These are phyloP conservation scores for Pyralis farinalis DNA, from an alignment of 2,888 invertebrate genomes.

Conservation along the genomic window DNA sequence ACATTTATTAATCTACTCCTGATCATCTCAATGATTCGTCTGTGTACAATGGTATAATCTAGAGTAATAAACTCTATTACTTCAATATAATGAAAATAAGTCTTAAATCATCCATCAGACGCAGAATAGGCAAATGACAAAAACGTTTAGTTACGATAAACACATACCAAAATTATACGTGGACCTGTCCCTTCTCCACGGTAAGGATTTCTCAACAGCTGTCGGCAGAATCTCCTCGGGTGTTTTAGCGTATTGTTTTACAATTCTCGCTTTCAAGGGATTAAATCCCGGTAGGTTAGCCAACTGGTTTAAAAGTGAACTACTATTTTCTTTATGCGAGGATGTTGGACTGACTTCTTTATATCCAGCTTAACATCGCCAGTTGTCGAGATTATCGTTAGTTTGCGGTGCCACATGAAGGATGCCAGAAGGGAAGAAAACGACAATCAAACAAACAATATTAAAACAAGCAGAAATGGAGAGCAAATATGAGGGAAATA, in stretches of 20 bases:
- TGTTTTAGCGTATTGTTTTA: conserved; percentile 84
- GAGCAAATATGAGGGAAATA: conserved; percentile 28
- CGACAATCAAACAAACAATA: conserved; percentile 70
- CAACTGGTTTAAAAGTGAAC: conserved; percentile 85
- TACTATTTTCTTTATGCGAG: conserved; percentile 84
- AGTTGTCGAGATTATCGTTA: conserved; percentile 64
- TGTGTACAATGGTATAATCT: conserved; percentile 2
- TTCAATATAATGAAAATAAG: conserved; percentile 13
- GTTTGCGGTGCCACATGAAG: conserved; percentile 74
- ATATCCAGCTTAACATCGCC: conserved; percentile 71
- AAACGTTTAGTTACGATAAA: conserved; percentile 45
- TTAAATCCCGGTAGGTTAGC: conserved; percentile 86
- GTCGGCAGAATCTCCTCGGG: conserved; percentile 85
- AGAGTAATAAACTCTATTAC: conserved; percentile 1
- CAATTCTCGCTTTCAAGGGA: conserved; percentile 85
- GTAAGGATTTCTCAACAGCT: conserved; percentile 90
- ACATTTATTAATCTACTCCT: neutral
- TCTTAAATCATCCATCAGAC: conserved; percentile 49
- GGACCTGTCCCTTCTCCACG: conserved; percentile 91
- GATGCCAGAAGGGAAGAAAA: conserved; percentile 79
- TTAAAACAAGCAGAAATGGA: conserved; percentile 58
- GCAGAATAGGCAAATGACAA: conserved; percentile 36
- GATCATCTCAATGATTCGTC: conserved; percentile 1
- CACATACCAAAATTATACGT: conserved; percentile 87
- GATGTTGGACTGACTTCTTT: conserved; percentile 79